Conservation (phyloP, 1,140 invertebrate species). For the Atta colombica region DNA sequence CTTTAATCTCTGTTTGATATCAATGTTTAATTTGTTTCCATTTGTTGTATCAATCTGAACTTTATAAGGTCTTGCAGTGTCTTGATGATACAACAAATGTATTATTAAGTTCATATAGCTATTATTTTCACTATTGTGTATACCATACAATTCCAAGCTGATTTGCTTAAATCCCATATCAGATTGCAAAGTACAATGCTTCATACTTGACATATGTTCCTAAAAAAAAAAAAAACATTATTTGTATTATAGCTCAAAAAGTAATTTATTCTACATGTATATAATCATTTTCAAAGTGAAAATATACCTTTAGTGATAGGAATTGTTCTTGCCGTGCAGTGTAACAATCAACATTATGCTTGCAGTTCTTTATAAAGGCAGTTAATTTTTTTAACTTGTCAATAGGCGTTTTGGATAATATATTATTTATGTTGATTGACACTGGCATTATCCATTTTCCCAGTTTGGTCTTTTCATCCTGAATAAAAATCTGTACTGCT, state of each 20-base stretch:
- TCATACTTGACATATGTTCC: slow-evolving; percentile 13
- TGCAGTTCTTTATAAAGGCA: slow-evolving; percentile 70
- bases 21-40: not conserved
- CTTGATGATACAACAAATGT: slow-evolving; percentile 66
- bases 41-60: slow-evolving; percentile 58
- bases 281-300: not conserved
- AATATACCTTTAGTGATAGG: slow-evolving; percentile 64
- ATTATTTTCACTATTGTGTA: slow-evolving; percentile 49
- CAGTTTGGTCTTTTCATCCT: slow-evolving; percentile 38
- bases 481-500: slow-evolving; percentile 67
- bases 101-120: slow-evolving; percentile 56
- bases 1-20: slow-evolving; percentile 24
- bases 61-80: slow-evolving; percentile 60
- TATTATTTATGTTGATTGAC: slow-evolving; percentile 63
- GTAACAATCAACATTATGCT: slow-evolving; percentile 71
- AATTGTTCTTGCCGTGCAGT: slow-evolving; percentile 66
- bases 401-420: slow-evolving; percentile 62
- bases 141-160: slow-evolving; percentile 59
- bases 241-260: not conserved
- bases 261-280: not conserved
- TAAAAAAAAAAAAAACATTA: slow-evolving; percentile 41
- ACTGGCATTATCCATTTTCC: slow-evolving; percentile 78
- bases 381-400: slow-evolving; percentile 41
- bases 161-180: slow-evolving; percentile 60
- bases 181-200: slow-evolving; percentile 61